phyloP scores from a whole-genome alignment of 2,113 vertebrate species.

The Mormyrus iriodes region DNA sequence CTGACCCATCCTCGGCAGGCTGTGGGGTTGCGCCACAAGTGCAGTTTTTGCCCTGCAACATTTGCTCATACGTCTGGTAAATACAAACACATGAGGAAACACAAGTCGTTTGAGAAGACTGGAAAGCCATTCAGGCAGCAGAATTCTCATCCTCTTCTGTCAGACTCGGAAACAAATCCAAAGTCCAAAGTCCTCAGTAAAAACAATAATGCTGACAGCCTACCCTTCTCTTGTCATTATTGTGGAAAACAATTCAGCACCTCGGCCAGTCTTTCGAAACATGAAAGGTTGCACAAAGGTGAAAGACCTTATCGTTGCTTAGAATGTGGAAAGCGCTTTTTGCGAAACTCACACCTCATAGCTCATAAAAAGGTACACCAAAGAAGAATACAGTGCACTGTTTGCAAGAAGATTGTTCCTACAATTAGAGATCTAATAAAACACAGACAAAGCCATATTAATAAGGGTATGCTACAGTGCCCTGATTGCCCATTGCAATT shows the following conservation, averaged over 20 bases:
- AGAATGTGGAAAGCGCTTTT: slow-evolving; percentile 58
- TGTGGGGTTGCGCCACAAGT: slow-evolving; percentile 36
- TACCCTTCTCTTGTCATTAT: slow-evolving; percentile 42
- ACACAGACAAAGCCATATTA: slow-evolving; percentile 53
- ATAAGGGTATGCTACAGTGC: slow-evolving; percentile 57
- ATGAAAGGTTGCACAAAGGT: slow-evolving; percentile 49
- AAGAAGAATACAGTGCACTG: slow-evolving; percentile 60
- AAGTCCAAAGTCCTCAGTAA: background rate
- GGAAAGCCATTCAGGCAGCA: slow-evolving; percentile 41
- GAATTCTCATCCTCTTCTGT: slow-evolving; percentile 16
- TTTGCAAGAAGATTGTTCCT: slow-evolving; percentile 57
- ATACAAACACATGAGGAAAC: slow-evolving; percentile 60
- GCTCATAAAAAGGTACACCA: slow-evolving; percentile 56
- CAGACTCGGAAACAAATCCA: background rate
- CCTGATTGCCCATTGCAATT: slow-evolving; percentile 57
- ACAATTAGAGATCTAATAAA: slow-evolving; percentile 56
- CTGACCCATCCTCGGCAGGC: background rate
- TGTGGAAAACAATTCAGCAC: slow-evolving; percentile 51
- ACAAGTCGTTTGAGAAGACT: slow-evolving; percentile 46
- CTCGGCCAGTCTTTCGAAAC: slow-evolving; percentile 38
- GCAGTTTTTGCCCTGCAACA: slow-evolving; percentile 50
- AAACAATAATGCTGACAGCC: background rate
- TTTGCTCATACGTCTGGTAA: slow-evolving; percentile 55
- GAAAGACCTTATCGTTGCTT: slow-evolving; percentile 58
- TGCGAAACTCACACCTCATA: slow-evolving; percentile 43